Base-by-base conservation (phyloP, 2,888 invertebrate species). In the Panorpa germanica region DNA sequence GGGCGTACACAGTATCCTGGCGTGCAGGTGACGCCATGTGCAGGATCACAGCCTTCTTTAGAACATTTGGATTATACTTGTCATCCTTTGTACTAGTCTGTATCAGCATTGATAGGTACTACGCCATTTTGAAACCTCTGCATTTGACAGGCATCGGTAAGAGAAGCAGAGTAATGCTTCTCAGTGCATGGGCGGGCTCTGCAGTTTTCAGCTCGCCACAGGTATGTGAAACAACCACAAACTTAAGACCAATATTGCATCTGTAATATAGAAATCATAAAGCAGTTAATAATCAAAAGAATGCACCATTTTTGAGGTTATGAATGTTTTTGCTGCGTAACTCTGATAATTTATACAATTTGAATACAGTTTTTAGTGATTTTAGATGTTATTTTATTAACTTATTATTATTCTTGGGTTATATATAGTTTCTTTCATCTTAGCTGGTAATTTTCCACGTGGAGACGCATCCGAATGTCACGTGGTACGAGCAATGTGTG, bases 401-500 rank as follows among this genome's bases (percentile, higher is more conserved):
- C 10, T 15, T 28, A 18, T 28, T 10, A 24, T 21, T 27, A 8
- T 27, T 11, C 9, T 30, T 7, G 11, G 14, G 8, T 19, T 10
- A 22, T 36, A 57, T 59, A n/a, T n/a, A n/a, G n/a, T n/a, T n/a
- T n/a, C n/a, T n/a, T n/a, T n/a, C n/a, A n/a, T n/a, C n/a, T 21
- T 56, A 82, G 81, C 65, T 69, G 45, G 61, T 78, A 40, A 70
- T 91, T 36, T 93, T 91, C 51, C 88, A 86, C 46, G 64, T 85
- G 30, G 81, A 81, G 45, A 58, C 61, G 22, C 91, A 93, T 56
- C 91, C 91, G 0, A 64, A 69, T 30, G 66, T 74, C 32, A 69
- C 66, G 28, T 82, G 77, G 76, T 93, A 81, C 56, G 70, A 69
- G 43, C 93, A 95, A 48, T 95, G 95, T 54, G 81, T 93, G 29